These are phyloP conservation scores for Metalampra italica DNA, from an alignment of 2,888 invertebrate genomes.

Conservation along the genomic window DNA sequence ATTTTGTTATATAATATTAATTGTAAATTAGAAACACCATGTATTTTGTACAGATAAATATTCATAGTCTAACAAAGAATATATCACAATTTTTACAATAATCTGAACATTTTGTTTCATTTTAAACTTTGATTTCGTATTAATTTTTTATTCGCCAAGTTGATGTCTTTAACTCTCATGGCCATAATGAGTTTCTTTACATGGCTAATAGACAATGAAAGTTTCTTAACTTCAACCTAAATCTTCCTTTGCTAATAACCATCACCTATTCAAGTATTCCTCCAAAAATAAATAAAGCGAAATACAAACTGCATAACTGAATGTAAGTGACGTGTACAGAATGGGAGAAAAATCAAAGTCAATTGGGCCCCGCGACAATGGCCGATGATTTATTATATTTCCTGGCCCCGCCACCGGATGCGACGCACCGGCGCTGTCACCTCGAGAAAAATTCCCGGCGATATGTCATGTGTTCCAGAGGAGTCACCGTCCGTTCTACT, in stretches of 20 bases:
- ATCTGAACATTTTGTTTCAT: constrained; percentile 47
- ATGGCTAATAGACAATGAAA: too few relatives aligned
- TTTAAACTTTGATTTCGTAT: constrained; percentile 18
- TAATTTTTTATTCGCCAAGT: too few relatives aligned
- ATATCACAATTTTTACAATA: constrained; percentile 77
- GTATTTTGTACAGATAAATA: constrained; percentile 79
- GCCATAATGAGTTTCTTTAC: too few relatives aligned
- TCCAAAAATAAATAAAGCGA: not conserved
- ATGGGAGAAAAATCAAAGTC: constrained; percentile 54
- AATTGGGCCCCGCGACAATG: constrained; percentile 59
- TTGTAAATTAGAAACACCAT: constrained; percentile 73
- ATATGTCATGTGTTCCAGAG: constrained; percentile 28
- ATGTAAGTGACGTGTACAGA: constrained; percentile 7
- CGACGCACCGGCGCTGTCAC: constrained; percentile 37
- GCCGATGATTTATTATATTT: constrained; percentile 63
- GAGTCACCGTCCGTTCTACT: constrained; percentile 6
- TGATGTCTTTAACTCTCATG: too few relatives aligned
- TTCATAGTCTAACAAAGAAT: constrained; percentile 78
- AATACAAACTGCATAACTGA: constrained; percentile 5
- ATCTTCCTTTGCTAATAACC: not conserved
- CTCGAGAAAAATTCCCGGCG: constrained; percentile 35
- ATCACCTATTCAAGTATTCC: too few relatives aligned
- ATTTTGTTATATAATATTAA: constrained; percentile 73
- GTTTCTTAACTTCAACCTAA: not conserved
- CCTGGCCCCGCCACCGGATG: constrained; percentile 42